phyloP scores from a whole-genome alignment of 2,113 vertebrate species.

The Octodon degus region DNA sequence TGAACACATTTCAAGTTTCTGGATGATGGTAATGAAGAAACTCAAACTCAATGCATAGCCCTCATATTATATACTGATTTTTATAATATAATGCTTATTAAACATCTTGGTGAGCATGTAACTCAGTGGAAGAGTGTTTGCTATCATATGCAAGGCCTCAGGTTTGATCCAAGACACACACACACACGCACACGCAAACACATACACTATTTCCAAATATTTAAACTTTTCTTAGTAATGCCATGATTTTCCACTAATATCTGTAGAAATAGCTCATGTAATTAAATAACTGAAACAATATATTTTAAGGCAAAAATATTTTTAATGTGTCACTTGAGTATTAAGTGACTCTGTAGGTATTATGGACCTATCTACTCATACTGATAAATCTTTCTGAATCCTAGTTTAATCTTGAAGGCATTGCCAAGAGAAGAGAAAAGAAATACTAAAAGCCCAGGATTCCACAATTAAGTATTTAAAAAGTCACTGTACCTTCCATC shows the following conservation, averaged over 20 bases:
- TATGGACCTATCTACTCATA: not conserved
- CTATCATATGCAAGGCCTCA: not conserved
- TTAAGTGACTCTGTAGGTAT: not conserved
- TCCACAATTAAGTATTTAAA: not conserved
- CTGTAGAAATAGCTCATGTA: not conserved
- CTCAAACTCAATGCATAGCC: not conserved
- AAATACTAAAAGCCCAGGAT: not conserved
- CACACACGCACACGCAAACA: not conserved
- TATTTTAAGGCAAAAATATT: not conserved
- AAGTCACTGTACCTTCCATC: not conserved
- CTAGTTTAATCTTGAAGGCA: not conserved
- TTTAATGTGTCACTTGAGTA: not conserved
- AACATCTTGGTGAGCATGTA: not conserved
- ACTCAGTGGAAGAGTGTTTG: not conserved
- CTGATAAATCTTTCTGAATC: not conserved
- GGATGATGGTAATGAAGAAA: not conserved
- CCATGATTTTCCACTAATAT: not conserved
- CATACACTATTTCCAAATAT: not conserved
- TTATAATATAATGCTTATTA: not conserved
- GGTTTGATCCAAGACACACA: not conserved
- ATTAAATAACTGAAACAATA: not conserved
- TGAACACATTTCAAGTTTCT: not conserved
- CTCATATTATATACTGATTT: no score
- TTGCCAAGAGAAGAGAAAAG: not conserved
- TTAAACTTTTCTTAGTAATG: not conserved